Percentiles rank a stretch among this genome's conserved stretches.
Evolutionary conservation across 2,113 vertebrate species (phyloP).

Genomic region (Hippocampus barbouri): DNA sequence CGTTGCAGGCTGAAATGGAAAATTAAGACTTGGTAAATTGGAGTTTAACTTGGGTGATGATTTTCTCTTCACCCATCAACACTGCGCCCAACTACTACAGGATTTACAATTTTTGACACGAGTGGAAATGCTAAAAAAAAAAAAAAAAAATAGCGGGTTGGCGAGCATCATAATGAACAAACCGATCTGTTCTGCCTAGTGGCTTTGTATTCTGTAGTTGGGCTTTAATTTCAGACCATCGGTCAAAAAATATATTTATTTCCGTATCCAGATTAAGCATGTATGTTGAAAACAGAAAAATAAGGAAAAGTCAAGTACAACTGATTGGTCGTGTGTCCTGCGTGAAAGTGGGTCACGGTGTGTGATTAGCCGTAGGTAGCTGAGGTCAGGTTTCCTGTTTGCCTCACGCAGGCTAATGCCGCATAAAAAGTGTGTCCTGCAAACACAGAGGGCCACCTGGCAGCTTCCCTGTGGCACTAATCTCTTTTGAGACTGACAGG

Average conservation of each 20-base stretch:
- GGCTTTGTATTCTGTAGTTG: too few species aligned
- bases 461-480: constrained; percentile 48
- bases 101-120: too few species aligned
- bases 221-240: too few species aligned
- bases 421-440: constrained; percentile 40
- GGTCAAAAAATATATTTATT: neutral
- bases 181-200: too few species aligned
- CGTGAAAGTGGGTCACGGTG: constrained; percentile 21
- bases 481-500: constrained; percentile 40
- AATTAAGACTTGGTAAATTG: too few species aligned
- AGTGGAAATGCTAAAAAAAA: too few species aligned
- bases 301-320: neutral
- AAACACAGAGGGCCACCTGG: constrained; percentile 37
- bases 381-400: constrained; percentile 45
- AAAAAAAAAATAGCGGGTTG: too few species aligned
- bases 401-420: constrained; percentile 28
- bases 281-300: neutral
- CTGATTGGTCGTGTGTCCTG: neutral
- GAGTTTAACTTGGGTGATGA: too few species aligned
- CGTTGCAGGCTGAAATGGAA: too few species aligned
- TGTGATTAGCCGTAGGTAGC: constrained; percentile 15
- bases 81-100: too few species aligned
- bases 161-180: too few species aligned
- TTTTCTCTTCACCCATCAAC: too few species aligned
- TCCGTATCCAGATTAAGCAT: neutral